Evolutionary conservation across 2,113 vertebrate species (phyloP).

Genomic region (Gorilla gorilla): DNA sequence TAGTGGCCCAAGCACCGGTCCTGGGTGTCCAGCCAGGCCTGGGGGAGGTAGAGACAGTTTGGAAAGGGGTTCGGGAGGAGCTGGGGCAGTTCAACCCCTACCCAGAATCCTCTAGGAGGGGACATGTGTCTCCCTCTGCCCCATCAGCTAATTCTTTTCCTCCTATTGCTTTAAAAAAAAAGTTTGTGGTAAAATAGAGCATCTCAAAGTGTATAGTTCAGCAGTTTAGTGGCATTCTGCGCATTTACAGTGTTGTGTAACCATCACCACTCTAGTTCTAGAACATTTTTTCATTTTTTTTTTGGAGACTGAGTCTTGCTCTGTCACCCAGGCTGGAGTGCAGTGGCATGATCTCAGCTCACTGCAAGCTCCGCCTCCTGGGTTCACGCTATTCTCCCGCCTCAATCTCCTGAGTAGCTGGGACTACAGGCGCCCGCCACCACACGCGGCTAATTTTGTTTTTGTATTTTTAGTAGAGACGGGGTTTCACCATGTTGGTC

Average conservation of each 20-base stretch:
- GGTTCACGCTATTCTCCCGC: too few relatives aligned
- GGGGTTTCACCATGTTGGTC: too few relatives aligned
- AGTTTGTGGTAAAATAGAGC: not conserved
- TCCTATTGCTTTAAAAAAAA: not conserved
- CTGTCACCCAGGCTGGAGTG: too few relatives aligned
- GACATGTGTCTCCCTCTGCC: not conserved
- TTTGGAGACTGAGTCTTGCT: not conserved
- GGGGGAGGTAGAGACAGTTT: not conserved
- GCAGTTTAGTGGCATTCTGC: too few relatives aligned
- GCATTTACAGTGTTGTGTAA: not conserved
- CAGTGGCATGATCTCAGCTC: too few relatives aligned
- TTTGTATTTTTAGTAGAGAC: too few relatives aligned
- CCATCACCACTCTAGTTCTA: not conserved
- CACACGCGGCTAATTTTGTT: not conserved
- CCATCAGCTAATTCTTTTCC: not conserved
- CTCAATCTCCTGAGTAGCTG: too few relatives aligned
- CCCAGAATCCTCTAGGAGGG: not conserved
- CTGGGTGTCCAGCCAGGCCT: constrained; percentile 84
- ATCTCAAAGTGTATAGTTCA: not conserved
- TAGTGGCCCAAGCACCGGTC: constrained; percentile 79
- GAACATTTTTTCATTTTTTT: not conserved
- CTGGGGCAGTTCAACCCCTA: not conserved
- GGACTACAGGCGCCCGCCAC: not conserved
- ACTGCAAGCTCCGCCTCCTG: too few relatives aligned
- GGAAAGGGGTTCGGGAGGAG: not conserved